phyloP scores from a whole-genome alignment of 2,888 invertebrate species.

The Ormia ochracea region DNA sequence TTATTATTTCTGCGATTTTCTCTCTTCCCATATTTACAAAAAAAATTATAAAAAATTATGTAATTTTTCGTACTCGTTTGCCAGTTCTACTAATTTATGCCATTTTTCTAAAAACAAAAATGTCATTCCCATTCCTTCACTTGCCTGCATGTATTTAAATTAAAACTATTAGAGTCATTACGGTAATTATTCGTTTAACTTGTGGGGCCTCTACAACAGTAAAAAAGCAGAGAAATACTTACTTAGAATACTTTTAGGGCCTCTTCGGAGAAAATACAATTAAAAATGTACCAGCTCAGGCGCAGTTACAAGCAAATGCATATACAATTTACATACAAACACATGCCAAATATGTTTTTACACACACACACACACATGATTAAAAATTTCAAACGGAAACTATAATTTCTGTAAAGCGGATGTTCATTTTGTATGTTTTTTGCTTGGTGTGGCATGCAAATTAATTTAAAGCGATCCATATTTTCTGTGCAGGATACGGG shows the following conservation, averaged over 20 bases:
- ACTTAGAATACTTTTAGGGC: slow-evolving; percentile 16
- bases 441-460: slow-evolving; percentile 58
- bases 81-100: slow-evolving; percentile 59
- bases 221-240: slow-evolving; percentile 4
- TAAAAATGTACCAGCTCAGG: slow-evolving; percentile 1
- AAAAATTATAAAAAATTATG: too few relatives aligned
- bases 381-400: slow-evolving; percentile 45
- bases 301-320: not conserved
- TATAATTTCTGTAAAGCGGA: slow-evolving; percentile 48
- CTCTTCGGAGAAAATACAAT: slow-evolving; percentile 12
- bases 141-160: slow-evolving; percentile 12
- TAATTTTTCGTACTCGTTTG: too few relatives aligned
- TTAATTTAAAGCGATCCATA: slow-evolving; percentile 59
- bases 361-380: not conserved
- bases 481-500: slow-evolving; percentile 31
- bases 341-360: not conserved
- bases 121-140: not conserved
- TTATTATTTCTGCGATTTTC: too few relatives aligned
- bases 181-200: slow-evolving; percentile 33
- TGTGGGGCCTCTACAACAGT: not conserved
- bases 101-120: slow-evolving; percentile 44
- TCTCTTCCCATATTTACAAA: too few relatives aligned
- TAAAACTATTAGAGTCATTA: slow-evolving; percentile 38
- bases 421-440: slow-evolving; percentile 50
- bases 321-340: not conserved